Conservation (phyloP, 2,797 vertebrate species). For the Chelonia mydas region DNA sequence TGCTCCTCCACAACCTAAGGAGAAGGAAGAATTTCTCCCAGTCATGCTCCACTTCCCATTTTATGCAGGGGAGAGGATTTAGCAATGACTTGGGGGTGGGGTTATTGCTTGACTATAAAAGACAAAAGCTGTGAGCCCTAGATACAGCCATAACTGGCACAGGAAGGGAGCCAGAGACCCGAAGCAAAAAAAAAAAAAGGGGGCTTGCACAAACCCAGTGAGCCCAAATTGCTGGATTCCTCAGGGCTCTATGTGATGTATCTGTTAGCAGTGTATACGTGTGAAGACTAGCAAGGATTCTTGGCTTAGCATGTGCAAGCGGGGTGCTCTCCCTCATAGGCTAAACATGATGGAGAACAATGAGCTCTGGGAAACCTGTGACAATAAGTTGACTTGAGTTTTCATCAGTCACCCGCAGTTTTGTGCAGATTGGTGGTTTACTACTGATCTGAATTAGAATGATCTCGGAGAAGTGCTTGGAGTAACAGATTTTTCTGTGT, state of each 20-base stretch:
- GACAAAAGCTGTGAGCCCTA: not conserved
- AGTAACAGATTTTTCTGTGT: slow-evolving; percentile 79
- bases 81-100: not conserved
- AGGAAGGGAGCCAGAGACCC: not conserved
- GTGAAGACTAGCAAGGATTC: slow-evolving; percentile 15
- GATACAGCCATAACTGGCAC: not conserved
- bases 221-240: not conserved
- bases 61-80: not conserved
- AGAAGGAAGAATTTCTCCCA: not conserved
- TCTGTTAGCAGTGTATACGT: not conserved
- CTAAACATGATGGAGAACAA: slow-evolving; percentile 67
- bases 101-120: not conserved
- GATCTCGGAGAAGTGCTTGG: slow-evolving; percentile 74
- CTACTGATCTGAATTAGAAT: slow-evolving; percentile 74
- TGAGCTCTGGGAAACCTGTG: slow-evolving; percentile 71
- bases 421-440: slow-evolving; percentile 17
- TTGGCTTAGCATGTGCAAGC: slow-evolving; percentile 7
- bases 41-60: not conserved
- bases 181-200: not conserved
- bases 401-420: slow-evolving; percentile 74
- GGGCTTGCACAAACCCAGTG: not conserved
- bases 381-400: slow-evolving; percentile 80
- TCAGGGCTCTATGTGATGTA: not conserved
- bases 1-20: not conserved
- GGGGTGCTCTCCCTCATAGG: slow-evolving; percentile 49